Evolutionary conservation across 2,797 vertebrate genomes (phyloP), one percentile per base, ranked within the genome.

Genomic region (Gymnoscopelus microlampas): DNA sequence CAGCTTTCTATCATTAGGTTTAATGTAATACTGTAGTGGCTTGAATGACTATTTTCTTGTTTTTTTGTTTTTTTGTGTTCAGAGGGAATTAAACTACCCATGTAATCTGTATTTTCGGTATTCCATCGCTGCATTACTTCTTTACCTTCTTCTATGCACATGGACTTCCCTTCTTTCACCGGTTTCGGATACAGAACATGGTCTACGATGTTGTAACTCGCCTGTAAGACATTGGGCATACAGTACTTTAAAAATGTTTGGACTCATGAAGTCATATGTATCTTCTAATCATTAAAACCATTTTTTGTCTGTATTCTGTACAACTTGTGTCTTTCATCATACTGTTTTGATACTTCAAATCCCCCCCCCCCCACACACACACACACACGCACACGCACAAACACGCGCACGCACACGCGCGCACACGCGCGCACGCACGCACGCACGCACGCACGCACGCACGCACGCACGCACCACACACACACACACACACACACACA

Each of bases 281-380:
- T 83, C 85, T 88, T 90, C 79, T 84, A 84, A 85, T 87, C 82
- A 91, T 91, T 92, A 93, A 93, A 92, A 77, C 80, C 82, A 77
- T 84, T 59, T 71, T 86, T 87, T 90, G 83, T 89, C 84, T 84
- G 80, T 86, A 85, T 85, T 92, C 88, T 86, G 74, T 74, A 86
- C 66, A 79, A 70, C 29, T 66, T 74, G 72, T 83, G 63, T 87
- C 76, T 69, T 82, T 89, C 60, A 57, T 51, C 68, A 53, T 39
- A 58, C 11, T 69, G 69, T 60, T 66, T 54, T 65, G 39, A 26
- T 3, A 29, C 49, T 56, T 26, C 1, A 44, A 10, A 10, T 44
- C 2, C 26, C 26, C 3, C 26, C 26, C 26, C 26, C 26, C 26
- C 2, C 26, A 3, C 26, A 2, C 26, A 9, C 39, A 8, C 39